Conservation (phyloP, 2,113 vertebrate species). For the Platanista minor region DNA sequence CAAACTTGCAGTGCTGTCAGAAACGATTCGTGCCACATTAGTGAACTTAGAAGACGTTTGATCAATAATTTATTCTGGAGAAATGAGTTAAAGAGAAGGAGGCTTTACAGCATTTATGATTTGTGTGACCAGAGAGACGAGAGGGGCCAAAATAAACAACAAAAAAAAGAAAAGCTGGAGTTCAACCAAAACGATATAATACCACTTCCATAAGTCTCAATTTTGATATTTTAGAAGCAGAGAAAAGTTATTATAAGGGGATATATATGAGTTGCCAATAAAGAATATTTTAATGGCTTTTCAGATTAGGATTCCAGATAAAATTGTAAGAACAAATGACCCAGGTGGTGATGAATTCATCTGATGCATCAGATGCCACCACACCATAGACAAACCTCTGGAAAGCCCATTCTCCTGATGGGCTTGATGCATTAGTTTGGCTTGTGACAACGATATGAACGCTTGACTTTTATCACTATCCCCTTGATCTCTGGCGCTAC, state of each 20-base stretch:
- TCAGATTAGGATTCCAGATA: neutral
- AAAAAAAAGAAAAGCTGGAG: neutral
- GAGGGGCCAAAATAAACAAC: neutral
- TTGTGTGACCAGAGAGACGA: neutral
- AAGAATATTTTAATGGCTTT: neutral
- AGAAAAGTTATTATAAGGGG: neutral
- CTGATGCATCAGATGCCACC: neutral
- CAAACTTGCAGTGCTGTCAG: neutral
- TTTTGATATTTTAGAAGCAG: neutral
- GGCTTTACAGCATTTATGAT: neutral
- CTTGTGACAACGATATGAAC: neutral
- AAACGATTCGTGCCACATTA: neutral
- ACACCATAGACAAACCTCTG: neutral
- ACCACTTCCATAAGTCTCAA: neutral
- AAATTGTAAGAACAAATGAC: neutral
- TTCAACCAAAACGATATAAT: neutral
- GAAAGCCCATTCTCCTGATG: neutral
- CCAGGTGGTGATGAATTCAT: neutral
- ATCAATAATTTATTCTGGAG: neutral
- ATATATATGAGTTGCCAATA: neutral
- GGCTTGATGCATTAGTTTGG: neutral
- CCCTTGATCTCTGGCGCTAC: neutral
- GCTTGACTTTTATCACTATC: neutral
- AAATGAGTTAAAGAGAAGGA: neutral
- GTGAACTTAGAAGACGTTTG: neutral